Percentiles rank a stretch among this genome's conserved stretches.
phyloP scores from a whole-genome alignment of 2,113 vertebrate genomes.

The Accipiter virgatus region DNA sequence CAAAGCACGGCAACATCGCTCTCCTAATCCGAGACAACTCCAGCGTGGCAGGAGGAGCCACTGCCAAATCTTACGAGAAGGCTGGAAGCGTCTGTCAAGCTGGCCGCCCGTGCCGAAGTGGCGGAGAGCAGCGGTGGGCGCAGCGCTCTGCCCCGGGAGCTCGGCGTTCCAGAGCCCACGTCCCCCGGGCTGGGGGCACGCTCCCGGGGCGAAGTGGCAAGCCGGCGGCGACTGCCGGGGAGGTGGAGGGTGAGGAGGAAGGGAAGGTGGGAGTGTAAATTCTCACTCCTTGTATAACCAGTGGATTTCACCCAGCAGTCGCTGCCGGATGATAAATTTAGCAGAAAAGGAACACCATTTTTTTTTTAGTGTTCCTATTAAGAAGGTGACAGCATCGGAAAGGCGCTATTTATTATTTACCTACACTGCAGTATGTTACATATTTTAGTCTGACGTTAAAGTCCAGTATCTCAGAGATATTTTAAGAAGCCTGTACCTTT shows the following conservation, averaged over 20 bases:
- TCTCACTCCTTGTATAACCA: not conserved
- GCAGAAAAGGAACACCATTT: not conserved
- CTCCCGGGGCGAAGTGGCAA: not conserved
- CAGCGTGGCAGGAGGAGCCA: not conserved
- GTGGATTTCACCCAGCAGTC: not conserved
- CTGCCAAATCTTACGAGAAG: not conserved
- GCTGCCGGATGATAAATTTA: not conserved
- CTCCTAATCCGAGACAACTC: not conserved
- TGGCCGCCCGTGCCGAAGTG: not conserved
- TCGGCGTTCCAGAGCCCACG: too few species aligned
- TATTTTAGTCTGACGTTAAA: not conserved
- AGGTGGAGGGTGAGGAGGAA: not conserved
- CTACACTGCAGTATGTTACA: not conserved
- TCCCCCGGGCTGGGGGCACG: not conserved
- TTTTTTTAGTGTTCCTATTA: not conserved
- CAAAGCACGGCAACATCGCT: not conserved
- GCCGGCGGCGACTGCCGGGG: not conserved
- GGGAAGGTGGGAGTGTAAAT: not conserved
- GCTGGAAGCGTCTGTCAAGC: not conserved
- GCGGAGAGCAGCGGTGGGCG: rapidly evolving
- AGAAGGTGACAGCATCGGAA: not conserved
- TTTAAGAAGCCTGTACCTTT: not conserved
- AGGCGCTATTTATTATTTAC: not conserved
- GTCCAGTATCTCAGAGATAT: not conserved
- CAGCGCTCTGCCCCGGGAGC: not conserved